These are phyloP conservation scores for Nomada flava DNA, from an alignment of 2,888 invertebrate species.

Conservation along the genomic window DNA sequence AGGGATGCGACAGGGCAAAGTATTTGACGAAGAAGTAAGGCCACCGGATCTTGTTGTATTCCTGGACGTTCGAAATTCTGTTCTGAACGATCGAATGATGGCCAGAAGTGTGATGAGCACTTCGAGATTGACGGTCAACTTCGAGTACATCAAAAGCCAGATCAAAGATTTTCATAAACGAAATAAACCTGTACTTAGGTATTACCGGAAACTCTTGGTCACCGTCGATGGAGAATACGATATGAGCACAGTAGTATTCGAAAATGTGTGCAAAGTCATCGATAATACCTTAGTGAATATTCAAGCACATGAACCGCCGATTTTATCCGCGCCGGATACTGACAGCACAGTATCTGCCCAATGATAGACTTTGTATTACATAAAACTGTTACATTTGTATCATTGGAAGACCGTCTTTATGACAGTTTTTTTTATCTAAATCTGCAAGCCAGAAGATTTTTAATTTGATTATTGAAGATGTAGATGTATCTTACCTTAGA, in stretches of 20 bases:
- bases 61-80: slow-evolving; percentile 63
- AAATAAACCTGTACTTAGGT: slow-evolving; percentile 86
- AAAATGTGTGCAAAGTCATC: slow-evolving; percentile 56
- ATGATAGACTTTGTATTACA: not conserved
- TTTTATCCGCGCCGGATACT: not conserved
- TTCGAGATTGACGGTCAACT: slow-evolving; percentile 12
- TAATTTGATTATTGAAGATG: not conserved
- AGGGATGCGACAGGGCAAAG: slow-evolving; percentile 62
- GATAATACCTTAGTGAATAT: slow-evolving; percentile 45
- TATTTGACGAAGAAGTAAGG: slow-evolving; percentile 68
- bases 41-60: slow-evolving; percentile 69
- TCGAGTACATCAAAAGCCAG: slow-evolving; percentile 87
- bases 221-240: slow-evolving; percentile 64
- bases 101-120: slow-evolving; percentile 38
- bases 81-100: slow-evolving; percentile 66
- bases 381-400: not conserved
- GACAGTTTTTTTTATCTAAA: not conserved
- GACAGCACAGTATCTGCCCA: not conserved
- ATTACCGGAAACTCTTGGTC: slow-evolving; percentile 79
- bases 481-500: not conserved
- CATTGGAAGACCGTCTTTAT: not conserved
- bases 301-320: not conserved
- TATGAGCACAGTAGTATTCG: slow-evolving; percentile 45
- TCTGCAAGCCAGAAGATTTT: not conserved
- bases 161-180: slow-evolving; percentile 86